Evolutionary conservation across 2,113 vertebrate genomes (phyloP), one percentile per base, ranked within the genome.

Genomic region (Poeciliopsis turrubarensis): DNA sequence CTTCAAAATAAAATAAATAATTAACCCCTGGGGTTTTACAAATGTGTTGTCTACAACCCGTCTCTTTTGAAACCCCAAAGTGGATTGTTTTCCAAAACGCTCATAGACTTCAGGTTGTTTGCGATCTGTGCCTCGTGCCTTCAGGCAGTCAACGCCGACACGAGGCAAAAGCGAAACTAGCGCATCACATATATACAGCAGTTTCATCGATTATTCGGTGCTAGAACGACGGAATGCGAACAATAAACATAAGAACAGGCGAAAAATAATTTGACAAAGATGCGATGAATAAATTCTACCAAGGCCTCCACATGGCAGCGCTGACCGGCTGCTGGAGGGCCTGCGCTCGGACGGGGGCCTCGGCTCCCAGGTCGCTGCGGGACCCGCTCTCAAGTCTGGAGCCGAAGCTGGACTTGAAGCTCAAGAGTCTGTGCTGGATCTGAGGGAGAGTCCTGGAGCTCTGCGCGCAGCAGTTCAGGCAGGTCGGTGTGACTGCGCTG

Each of bases 21-120:
- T 85, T 91, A 95, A 94, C 93, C 95, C 95, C 79, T 93, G 90
- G 94, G 93, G 94, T 95, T 94, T 95, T 95, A 94, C 94, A 92
- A 92, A 91, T 91, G 91, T 94, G 93, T 94, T 93, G 91, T 82
- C 84, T 93, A 94, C 94, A 92, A 94, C 92, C 89, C 90, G 65
- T 86, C 75, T 89, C 91, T 91, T 37, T 85, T 93, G 93, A 94
- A 94, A 94, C 95, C 94, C 93, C 92, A 93, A 91, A 90, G 93
- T 95, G 94, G 94, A 95, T 93, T 95, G 94, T 94, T 86, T 94
- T 81, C 82, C 63, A 70, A 75, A 89, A 91, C 83, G 73, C 75
- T 81, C 77, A 86, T 77, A 88, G 80, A 87, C 86, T 91, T 82
- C 68, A 25, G 73, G 76, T 86, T 88, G 74, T 85, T 65, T 71